Evolutionary conservation across 2,797 vertebrate genomes (phyloP), one percentile per base, ranked within the genome.

Genomic region (Labroides dimidiatus): DNA sequence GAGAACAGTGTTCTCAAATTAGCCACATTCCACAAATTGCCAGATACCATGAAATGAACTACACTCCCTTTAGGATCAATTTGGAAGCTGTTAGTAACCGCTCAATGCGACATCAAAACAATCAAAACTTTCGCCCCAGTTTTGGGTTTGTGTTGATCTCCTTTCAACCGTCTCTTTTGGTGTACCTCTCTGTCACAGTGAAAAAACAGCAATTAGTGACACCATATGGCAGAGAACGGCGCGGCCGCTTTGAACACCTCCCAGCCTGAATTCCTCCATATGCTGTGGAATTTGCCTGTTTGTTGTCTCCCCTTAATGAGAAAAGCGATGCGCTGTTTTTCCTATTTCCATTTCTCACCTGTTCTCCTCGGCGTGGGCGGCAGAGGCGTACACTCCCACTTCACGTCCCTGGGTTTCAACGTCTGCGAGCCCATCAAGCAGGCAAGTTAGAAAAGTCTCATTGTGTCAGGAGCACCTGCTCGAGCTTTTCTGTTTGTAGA

Each of bases 201-300:
- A 82, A 89, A 84, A 90, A 91, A 84, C 85, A 69, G 92, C 92
- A 95, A 94, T 94, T 94, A 94, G 93, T 89, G 89, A 85, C 84
- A 87, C 94, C 94, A 95, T 94, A 95, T 95, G 94, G 93, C 72
- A 52, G 82, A 86, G 86, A 92, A 88, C 19, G 54, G 77, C 42
- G 55, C 89, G 87, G 85, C 82, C 61, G 76, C 90, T 94, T 93
- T 93, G 91, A 91, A 92, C 87, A 91, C 87, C 86, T 92, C 88
- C 89, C 89, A 93, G 91, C 69, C 89, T 89, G 90, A 93, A 92
- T 90, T 87, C 81, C 83, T 89, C 93, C 92, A 93, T 94, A 93
- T 94, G 93, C 82, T 90, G 82, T 86, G 91, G 90, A 93, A 92
- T 93, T 87, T 79, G 81, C 78, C 73, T 65, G 90, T 92, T 91